Conservation (phyloP, 2,113 vertebrate genomes). For the Plectropomus leopardus region DNA sequence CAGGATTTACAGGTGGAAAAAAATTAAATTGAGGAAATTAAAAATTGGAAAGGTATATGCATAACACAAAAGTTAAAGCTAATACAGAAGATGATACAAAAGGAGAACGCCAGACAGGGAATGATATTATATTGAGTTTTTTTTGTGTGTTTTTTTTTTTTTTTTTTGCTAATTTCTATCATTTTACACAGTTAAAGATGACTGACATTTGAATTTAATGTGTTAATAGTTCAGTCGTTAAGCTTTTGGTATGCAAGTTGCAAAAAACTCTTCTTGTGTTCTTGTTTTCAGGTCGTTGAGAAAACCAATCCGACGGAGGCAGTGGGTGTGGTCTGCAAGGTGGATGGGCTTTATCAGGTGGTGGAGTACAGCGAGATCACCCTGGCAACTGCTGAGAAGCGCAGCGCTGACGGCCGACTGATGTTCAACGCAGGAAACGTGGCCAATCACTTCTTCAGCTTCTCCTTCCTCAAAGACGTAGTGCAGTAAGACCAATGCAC, state of each 20-base stretch:
- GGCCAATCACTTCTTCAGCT: conserved; percentile 95
- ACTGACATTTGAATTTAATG: no score
- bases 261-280: not conserved
- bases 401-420: conserved; percentile 90
- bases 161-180: no score
- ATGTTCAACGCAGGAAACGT: conserved; percentile 95
- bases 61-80: no score
- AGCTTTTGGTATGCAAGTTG: not conserved
- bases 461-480: conserved; percentile 91
- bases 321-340: conserved; percentile 95
- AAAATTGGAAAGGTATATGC: no score
- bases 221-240: not conserved
- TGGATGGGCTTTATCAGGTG: conserved; percentile 93
- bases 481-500: conserved; percentile 87
- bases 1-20: no score
- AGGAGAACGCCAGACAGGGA: no score
- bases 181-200: not conserved
- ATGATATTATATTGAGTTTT: no score
- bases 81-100: no score
- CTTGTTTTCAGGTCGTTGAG: conserved; percentile 91
- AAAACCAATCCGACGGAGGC: conserved; percentile 97
- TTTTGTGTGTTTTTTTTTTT: no score
- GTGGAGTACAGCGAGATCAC: conserved; percentile 99
- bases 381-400: conserved; percentile 90
- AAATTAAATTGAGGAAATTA: no score